phyloP scores from a whole-genome alignment of 2,113 vertebrate species.

The Spea multiplicata region DNA sequence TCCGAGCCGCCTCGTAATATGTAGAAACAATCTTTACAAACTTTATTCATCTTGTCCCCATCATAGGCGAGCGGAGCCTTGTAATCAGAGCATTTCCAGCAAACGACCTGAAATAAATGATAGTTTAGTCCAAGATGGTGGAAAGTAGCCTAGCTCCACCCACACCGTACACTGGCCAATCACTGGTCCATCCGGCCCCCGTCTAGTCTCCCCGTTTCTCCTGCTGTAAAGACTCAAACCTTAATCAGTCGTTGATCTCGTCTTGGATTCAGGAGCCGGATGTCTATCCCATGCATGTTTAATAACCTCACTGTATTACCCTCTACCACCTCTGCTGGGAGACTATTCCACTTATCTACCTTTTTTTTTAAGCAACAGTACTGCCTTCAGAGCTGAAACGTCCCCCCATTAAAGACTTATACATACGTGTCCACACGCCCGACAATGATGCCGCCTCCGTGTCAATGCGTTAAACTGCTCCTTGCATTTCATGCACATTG shows the following conservation, averaged over 20 bases:
- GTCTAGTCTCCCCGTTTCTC: too few species aligned
- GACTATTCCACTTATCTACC: too few species aligned
- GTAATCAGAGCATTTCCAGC: constrained; percentile 97
- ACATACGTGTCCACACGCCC: constrained; percentile 90
- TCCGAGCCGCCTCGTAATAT: constrained; percentile 75
- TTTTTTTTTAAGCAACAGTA: neutral
- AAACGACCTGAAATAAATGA: constrained; percentile 80
- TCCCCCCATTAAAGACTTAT: neutral
- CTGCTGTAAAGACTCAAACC: too few species aligned
- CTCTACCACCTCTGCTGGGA: too few species aligned
- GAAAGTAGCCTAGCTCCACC: too few species aligned
- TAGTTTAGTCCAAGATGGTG: too few species aligned
- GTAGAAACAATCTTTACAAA: constrained; percentile 88
- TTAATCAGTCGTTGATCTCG: too few species aligned
- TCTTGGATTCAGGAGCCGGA: too few species aligned
- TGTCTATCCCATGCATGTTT: too few species aligned
- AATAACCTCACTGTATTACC: too few species aligned
- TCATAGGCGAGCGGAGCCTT: constrained; percentile 90
- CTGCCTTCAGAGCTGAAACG: neutral
- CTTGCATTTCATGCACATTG: constrained; percentile 97
- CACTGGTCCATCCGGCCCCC: too few species aligned
- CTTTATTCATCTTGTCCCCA: constrained; percentile 83
- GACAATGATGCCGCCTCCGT: constrained; percentile 88
- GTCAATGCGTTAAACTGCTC: constrained; percentile 91
- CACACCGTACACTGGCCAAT: too few species aligned